Evolutionary conservation across 2,888 invertebrate genomes (phyloP), one percentile per base, ranked within the genome.

Genomic region (Rhogogaster chlorosoma): DNA sequence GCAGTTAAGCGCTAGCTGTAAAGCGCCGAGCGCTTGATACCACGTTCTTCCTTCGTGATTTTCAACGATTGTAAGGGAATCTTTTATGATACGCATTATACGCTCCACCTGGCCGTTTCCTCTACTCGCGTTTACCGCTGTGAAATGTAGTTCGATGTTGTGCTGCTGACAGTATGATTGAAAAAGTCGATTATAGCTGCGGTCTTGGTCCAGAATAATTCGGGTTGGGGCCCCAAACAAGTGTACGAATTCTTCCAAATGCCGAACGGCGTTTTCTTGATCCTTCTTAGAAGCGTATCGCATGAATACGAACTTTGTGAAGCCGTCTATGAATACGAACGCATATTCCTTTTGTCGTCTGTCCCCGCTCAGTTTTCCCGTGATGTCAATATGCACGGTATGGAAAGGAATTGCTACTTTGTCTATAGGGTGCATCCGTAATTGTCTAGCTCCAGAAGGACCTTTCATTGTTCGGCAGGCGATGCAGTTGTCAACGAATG

Each of bases 401-500:
- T 91, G 90, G 89, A 89, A 91, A 6, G 88, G 88, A 12, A 86
- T 86, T 5, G 75, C 70, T 0, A 86, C 53, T 85, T 91, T 93
- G 0, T 91, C 90, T 15, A 91, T 91, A 0, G 92, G 89, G 75
- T 92, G 91, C 0, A 92, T 22, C 75, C 88, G 87, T n/a, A 86
- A 88, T 75, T 90, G 91, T 10, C 84, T 22, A 73, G 86, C 88
- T 6, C 92, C 92, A 0, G 90, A 89, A 10, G 49, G 61, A 10
- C 88, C 86, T 85, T 92, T 92, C 0, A 91, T 87, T 2, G 89
- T 45, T 86, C 87, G 89, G 84, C 92, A 92, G 0, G 89, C 91
- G 6, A 92, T 83, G 83, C 92, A 92, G 29, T 87, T 89, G 0
- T 91, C 90, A 0, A 91, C 88, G 78, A 91, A 92, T 83, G 90